Conservation (phyloP, 2,888 invertebrate genomes). For the Drosophila dives region DNA sequence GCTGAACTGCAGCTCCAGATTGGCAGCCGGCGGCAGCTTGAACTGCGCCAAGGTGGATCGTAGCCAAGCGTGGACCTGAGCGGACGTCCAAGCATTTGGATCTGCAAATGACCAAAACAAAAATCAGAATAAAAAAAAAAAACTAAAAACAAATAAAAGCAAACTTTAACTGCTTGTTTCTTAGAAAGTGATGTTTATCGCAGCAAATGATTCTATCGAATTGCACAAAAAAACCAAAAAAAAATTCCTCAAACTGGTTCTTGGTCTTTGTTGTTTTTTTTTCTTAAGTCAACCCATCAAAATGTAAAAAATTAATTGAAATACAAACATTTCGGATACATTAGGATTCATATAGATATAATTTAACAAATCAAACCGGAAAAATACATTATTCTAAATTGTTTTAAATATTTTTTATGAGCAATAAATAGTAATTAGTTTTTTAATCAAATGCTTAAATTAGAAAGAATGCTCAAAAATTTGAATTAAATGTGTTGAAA, state of each 20-base stretch:
- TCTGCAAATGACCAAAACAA: conserved; percentile 86
- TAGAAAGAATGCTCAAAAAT: not conserved
- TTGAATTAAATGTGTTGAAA: not conserved
- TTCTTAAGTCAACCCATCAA: not conserved
- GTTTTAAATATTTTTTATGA: not conserved
- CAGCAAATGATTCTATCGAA: not conserved
- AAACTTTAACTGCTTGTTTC: not conserved
- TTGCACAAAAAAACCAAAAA: not conserved
- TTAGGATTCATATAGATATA: not conserved
- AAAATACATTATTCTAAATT: not conserved
- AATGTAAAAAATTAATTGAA: not conserved
- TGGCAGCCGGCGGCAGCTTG: conserved; percentile 89
- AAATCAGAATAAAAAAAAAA: not conserved
- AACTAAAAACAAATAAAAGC: not conserved
- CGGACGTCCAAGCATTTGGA: conserved; percentile 93
- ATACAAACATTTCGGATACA: not conserved
- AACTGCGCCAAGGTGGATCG: conserved; percentile 94
- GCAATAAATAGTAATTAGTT: not conserved
- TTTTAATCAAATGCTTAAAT: not conserved
- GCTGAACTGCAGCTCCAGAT: conserved; percentile 91
- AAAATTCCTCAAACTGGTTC: not conserved
- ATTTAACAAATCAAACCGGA: not conserved
- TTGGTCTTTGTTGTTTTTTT: not conserved
- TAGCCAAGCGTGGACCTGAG: conserved; percentile 95
- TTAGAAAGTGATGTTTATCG: not conserved